phyloP scores from a whole-genome alignment of 2,797 vertebrate genomes.

The Botia almorhae region DNA sequence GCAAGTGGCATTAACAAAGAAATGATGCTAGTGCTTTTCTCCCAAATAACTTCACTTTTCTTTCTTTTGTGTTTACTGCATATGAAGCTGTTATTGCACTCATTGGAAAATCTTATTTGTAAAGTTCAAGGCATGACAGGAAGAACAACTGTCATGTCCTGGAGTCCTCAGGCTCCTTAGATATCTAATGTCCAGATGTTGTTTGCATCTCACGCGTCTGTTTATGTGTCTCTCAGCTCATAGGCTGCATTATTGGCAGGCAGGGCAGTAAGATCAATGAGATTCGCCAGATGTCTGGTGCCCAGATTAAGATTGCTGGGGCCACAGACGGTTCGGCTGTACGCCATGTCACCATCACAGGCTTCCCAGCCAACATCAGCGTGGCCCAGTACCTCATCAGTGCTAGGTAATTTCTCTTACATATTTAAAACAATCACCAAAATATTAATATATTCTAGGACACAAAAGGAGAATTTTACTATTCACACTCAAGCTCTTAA shows the following conservation, averaged over 20 bases:
- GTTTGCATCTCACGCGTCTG: constrained; percentile 46
- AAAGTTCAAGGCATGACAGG: neutral
- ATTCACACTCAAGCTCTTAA: too few species aligned
- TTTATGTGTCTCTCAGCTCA: constrained; percentile 78
- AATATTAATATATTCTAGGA: neutral
- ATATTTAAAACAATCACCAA: neutral
- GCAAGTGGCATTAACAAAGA: neutral
- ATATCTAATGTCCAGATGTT: constrained; percentile 44
- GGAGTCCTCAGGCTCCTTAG: constrained; percentile 24
- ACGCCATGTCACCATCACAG: constrained; percentile 93
- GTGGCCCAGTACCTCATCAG: constrained; percentile 96
- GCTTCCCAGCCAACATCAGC: constrained; percentile 92
- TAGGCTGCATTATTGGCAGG: constrained; percentile 97
- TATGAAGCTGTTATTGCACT: too few species aligned
- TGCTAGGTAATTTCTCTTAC: constrained; percentile 83
- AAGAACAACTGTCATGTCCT: constrained; percentile 11
- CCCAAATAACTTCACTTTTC: neutral
- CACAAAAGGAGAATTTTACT: neutral
- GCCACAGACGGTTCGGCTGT: constrained; percentile 91
- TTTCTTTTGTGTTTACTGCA: neutral
- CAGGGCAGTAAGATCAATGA: constrained; percentile 98
- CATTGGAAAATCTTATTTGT: neutral
- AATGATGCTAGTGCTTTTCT: neutral
- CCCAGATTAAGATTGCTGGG: constrained; percentile 96
- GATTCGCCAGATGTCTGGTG: constrained; percentile 96